A percentile compares a stretch with the other conserved stretches of the same genome.
Evolutionary conservation across 2,888 invertebrate genomes (phyloP).

Genomic region (Xanthia togata): DNA sequence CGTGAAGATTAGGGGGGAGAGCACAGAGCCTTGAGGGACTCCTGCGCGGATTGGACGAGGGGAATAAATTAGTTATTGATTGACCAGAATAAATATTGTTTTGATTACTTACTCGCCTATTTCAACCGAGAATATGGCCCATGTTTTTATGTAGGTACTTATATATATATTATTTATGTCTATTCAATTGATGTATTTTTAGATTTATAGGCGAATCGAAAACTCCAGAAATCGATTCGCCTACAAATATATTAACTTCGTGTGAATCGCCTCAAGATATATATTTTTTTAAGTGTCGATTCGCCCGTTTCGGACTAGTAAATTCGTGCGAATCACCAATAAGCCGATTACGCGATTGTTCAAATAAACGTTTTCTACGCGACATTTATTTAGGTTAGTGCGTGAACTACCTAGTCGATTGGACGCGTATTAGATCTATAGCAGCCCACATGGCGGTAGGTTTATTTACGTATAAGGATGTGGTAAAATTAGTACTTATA

Average conservation of each 20-base stretch:
- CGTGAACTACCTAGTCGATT: conserved; percentile 7
- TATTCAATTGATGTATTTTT: no score
- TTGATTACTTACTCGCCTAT: not conserved
- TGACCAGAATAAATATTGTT: not conserved
- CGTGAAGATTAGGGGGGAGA: no score
- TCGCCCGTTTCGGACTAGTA: no score
- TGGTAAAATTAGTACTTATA: not conserved
- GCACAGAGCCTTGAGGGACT: no score
- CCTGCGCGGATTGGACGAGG: no score
- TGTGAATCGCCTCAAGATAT: no score
- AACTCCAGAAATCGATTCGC: no score
- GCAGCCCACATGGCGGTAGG: not conserved
- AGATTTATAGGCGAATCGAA: no score
- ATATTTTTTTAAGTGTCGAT: no score
- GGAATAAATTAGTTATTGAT: not conserved
- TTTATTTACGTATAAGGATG: not conserved
- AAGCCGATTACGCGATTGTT: not conserved
- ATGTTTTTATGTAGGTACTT: not conserved
- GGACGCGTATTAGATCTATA: conserved; percentile 16
- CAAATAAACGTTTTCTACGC: not conserved
- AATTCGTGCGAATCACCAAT: no score
- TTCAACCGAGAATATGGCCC: not conserved
- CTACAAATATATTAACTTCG: no score
- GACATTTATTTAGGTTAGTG: conserved; percentile 14
- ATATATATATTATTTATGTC: no score